Percentiles rank a stretch among this genome's conserved stretches.
phyloP scores from a whole-genome alignment of 2,797 vertebrate species.

The Clamator glandarius region DNA sequence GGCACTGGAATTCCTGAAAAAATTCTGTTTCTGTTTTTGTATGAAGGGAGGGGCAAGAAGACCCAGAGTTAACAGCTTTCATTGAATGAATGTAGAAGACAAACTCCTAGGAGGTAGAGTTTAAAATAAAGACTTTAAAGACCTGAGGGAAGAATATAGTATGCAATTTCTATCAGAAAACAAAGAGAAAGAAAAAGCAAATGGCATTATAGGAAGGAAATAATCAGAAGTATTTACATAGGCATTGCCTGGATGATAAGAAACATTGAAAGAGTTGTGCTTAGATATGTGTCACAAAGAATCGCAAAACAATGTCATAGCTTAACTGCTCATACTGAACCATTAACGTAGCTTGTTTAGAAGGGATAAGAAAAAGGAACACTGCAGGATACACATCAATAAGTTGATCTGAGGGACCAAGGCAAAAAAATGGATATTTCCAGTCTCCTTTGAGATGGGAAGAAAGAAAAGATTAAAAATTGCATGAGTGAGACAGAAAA shows the following conservation, averaged over 20 bases:
- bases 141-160: neutral
- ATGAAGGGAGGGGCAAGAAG: neutral
- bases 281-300: neutral
- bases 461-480: neutral
- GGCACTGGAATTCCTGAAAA: neutral
- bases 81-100: neutral
- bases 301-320: neutral
- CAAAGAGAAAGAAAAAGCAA: neutral
- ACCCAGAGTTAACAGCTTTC: neutral
- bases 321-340: neutral
- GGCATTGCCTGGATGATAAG: neutral
- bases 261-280: neutral
- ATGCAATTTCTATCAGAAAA: neutral
- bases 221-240: neutral
- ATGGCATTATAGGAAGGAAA: neutral
- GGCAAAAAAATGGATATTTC: neutral
- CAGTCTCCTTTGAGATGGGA: neutral
- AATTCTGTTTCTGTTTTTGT: neutral
- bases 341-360: neutral
- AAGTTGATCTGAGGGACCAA: neutral
- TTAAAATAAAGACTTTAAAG: slow-evolving; percentile 11
- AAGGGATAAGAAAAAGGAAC: neutral
- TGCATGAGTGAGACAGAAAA: neutral
- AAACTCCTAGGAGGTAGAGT: neutral
- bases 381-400: neutral